Evolutionary conservation across 2,888 invertebrate species (phyloP).

Genomic region (Hypolimnas misippus): DNA sequence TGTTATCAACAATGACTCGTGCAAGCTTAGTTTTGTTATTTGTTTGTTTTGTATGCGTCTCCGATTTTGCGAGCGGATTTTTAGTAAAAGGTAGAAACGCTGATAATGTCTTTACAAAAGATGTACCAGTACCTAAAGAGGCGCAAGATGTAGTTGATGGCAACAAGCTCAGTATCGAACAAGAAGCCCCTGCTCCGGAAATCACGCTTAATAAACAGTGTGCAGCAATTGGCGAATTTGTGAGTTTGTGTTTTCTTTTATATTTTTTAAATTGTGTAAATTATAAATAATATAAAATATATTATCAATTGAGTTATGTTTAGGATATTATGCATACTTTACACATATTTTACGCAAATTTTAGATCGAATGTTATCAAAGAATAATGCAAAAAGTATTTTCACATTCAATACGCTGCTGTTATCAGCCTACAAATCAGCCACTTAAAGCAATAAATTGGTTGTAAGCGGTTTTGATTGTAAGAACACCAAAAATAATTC

Average conservation of each 20-base stretch:
- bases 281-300: too few relatives aligned
- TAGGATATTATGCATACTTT: too few relatives aligned
- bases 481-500: too few relatives aligned
- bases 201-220: constrained; percentile 46
- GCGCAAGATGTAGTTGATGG: constrained; percentile 39
- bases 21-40: constrained; percentile 47
- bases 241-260: constrained; percentile 52
- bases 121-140: constrained; percentile 36
- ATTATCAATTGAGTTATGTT: too few relatives aligned
- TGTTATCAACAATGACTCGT: constrained; percentile 48
- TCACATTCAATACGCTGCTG: too few relatives aligned
- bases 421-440: too few relatives aligned
- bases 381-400: too few relatives aligned
- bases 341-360: too few relatives aligned
- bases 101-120: constrained; percentile 38
- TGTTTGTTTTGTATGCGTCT: constrained; percentile 43
- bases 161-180: constrained; percentile 39
- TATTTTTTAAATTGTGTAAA: neutral
- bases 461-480: too few relatives aligned
- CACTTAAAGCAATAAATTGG: too few relatives aligned
- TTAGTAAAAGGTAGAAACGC: constrained; percentile 49
- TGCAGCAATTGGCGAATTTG: constrained; percentile 64
- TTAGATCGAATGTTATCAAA: too few relatives aligned
- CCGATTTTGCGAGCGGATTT: constrained; percentile 50
- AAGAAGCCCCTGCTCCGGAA: constrained; percentile 25